Evolutionary conservation across 2,113 vertebrate species (phyloP).

Genomic region (Semicossyphus pulcher): DNA sequence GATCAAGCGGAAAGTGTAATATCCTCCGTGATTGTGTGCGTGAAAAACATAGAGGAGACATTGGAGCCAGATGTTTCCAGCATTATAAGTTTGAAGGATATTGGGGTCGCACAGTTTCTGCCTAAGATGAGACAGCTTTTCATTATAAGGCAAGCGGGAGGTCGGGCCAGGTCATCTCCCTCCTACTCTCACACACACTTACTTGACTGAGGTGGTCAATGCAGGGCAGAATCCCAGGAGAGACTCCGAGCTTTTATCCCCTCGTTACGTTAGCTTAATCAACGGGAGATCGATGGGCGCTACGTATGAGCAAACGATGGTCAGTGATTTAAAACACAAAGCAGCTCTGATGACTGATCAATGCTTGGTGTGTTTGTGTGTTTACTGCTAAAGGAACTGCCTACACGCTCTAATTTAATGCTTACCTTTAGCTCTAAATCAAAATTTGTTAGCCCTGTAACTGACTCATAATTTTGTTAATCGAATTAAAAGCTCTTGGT

Average conservation of each 20-base stretch:
- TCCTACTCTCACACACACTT: neutral
- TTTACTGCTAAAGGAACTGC: too few relatives aligned
- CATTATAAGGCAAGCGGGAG: slow-evolving; percentile 53
- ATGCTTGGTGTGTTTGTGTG: slow-evolving; percentile 11
- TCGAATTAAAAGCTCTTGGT: too few relatives aligned
- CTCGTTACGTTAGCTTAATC: slow-evolving; percentile 51
- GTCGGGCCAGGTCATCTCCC: slow-evolving; percentile 28
- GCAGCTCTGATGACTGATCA: slow-evolving; percentile 22
- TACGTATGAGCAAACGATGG: slow-evolving; percentile 20
- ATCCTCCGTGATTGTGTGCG: slow-evolving; percentile 42
- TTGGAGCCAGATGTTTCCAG: slow-evolving; percentile 36
- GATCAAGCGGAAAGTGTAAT: slow-evolving; percentile 50
- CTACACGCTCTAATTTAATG: too few relatives aligned
- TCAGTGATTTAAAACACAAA: slow-evolving; percentile 19
- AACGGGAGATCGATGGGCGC: slow-evolving; percentile 21
- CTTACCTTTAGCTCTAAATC: too few relatives aligned
- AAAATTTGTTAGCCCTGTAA: too few relatives aligned
- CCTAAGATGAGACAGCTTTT: slow-evolving; percentile 50
- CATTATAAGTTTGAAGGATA: slow-evolving; percentile 65
- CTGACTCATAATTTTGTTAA: too few relatives aligned
- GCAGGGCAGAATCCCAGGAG: slow-evolving; percentile 1
- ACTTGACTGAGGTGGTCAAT: slow-evolving; percentile 9
- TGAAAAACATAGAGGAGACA: neutral
- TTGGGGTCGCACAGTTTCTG: slow-evolving; percentile 52
- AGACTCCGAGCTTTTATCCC: slow-evolving; percentile 14